Base-by-base conservation (phyloP, 30 jellyfish, hydroid and myxozoan genomes). In the Aurelia aurita region DNA sequence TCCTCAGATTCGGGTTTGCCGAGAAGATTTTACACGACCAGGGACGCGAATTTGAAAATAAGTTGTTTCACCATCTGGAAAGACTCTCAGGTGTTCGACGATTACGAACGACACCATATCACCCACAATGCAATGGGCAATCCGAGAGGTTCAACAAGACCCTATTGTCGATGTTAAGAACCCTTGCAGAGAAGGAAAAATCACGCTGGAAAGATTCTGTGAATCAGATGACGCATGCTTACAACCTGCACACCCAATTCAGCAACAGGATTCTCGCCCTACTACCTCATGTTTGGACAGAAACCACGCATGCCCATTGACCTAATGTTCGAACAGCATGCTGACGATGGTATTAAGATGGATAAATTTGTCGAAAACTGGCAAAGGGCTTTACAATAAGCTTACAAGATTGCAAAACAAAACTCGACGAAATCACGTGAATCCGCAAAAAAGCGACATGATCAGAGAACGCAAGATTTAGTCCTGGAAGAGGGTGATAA, bases 1-100 rank as follows among this genome's bases (percentile, higher is more conserved):
- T 71, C 21, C 83, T 71, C 25, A 72, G 83, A 34, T 71, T 71
- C 34, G 83, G 72, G 23, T 21, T 71, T 18, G 75, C 83, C 5
- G 23, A 21, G 34, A 72, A 31, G 26, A 71, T 71, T n/a, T 18
- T 71, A 25, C 83, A 71, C 12, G 83, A 71, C 71, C 83, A 71
- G 35, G 83, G 83, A 18, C 25, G 34, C n/a, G 83, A 71, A 71
- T 29, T 71, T 21, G 83, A 71, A n/a, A 71, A 71, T 28, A 29
- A 71, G 45, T 44, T 71, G 26, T 71, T 71, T 21, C 5, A 39
- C 23, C 44, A 71, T 16, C 20, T 71, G n/a, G 73, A 34, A 16
- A 20, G 34, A 21, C 34, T 29, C 29, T 26, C 74, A 16, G 83
- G 83, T 16, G 73, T 71, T 43, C 34, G 4, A n/a, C 26, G 45